These are phyloP conservation scores for Oscheius sp. DNA, from an alignment of 2,888 invertebrate species.

Conservation along the genomic window DNA sequence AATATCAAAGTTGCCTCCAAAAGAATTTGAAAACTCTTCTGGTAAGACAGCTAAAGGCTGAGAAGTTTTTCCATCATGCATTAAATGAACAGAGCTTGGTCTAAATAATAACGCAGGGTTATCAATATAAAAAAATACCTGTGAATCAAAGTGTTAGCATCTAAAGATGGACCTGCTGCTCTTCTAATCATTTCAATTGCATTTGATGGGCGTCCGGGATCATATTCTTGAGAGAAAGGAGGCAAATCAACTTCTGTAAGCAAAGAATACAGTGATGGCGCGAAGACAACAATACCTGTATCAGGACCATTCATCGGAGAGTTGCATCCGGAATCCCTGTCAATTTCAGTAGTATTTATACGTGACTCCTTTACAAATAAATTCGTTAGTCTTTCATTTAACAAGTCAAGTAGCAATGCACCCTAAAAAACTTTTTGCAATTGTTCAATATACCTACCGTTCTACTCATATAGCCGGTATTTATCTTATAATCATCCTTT, in stretches of 20 bases:
- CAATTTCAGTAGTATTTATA: background rate
- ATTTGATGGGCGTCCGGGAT: constrained; percentile 12
- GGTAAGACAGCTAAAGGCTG: background rate
- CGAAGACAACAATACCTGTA: no score
- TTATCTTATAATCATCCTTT: constrained; percentile 75
- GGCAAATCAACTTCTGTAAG: background rate
- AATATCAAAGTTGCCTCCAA: constrained; percentile 9
- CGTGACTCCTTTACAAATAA: background rate
- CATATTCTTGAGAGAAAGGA: constrained; percentile 6
- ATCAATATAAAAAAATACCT: background rate
- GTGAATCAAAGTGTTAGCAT: background rate
- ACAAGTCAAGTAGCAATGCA: constrained; percentile 41
- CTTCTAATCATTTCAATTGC: constrained; percentile 4
- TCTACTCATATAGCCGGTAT: constrained; percentile 66
- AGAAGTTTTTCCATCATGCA: no score
- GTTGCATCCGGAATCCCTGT: constrained; percentile 25
- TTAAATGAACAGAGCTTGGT: constrained; percentile 25
- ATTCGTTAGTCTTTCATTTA: constrained; percentile 36
- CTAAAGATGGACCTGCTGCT: constrained; percentile 6
- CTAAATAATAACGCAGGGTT: background rate
- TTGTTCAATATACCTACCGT: constrained; percentile 10
- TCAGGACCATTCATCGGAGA: constrained; percentile 15
- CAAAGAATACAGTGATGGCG: background rate
- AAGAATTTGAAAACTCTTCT: background rate
- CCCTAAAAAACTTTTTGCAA: constrained; percentile 32